Evolutionary conservation across 2,797 vertebrate genomes (phyloP), one percentile per base, ranked within the genome.

Genomic region (Brachyalestes nurse): DNA sequence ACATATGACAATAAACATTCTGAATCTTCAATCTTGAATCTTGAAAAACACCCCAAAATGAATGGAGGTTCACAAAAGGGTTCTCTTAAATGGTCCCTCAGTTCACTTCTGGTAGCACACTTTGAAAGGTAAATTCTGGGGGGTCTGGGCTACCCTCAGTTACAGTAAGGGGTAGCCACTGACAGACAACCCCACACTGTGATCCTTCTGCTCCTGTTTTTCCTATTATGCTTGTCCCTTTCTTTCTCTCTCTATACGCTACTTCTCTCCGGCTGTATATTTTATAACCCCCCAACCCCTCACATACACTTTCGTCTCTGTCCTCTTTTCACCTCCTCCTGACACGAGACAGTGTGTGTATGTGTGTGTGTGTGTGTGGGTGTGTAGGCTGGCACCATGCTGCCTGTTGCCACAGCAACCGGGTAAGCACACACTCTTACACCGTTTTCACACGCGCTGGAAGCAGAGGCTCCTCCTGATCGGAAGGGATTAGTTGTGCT

Each of bases 371-470:
- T 4, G 34, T 34, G 34, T 34, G 4, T 34, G 53, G 67, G 61
- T 74, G 55, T 42, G 40, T 70, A 76, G 81, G 80, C 67, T 85
- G 85, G 83, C 85, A 84, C 28, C 21, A 40, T 79, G 82, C 83
- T 69, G 19, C 28, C 49, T 76, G 85, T 86, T 82, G 73, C 86
- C 82, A 87, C 64, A 75, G 87, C 75, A 86, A 86, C 86, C 74
- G 34, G 17, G 57, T 81, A 82, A 83, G 82, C 77, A 82, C 79
- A 84, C 69, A 77, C 72, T 77, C 80, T 34, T 34, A 65, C 79
- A 71, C 67, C 73, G 79, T 79, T 78, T 74, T 69, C 58, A 71
- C 82, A 85, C n/a, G 28, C 42, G 65, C 72, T 73, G 40, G 34
- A 82, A 69, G 45, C 51, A 71, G 62, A 73, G 53, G 19, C 71